Conservation (phyloP, 2,797 vertebrate genomes). For the Karalla daura region DNA sequence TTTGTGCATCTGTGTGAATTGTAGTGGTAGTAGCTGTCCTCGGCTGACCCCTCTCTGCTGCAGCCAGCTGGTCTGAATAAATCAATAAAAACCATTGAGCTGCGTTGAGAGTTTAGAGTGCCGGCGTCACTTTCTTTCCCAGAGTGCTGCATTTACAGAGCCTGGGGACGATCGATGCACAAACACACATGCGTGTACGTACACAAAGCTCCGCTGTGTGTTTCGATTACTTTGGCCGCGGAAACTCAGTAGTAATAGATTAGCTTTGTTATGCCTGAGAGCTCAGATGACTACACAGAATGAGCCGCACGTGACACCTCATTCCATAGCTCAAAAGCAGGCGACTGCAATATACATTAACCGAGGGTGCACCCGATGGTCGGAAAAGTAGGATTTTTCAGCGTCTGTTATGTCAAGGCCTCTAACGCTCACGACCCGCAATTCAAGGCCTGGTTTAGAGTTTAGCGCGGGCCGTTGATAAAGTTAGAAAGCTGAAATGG, state of each 20-base stretch:
- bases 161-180: slow-evolving; percentile 38
- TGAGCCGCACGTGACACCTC: not conserved
- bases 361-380: slow-evolving; percentile 4
- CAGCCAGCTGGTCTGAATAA: slow-evolving; percentile 51
- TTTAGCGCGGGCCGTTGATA: slow-evolving; percentile 52
- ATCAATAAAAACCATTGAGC: slow-evolving; percentile 66
- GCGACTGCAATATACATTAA: slow-evolving; percentile 1
- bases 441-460: slow-evolving; percentile 48
- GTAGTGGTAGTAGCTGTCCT: slow-evolving; percentile 38
- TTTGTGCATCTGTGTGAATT: not conserved
- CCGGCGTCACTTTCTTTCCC: slow-evolving; percentile 60
- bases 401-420: slow-evolving; percentile 13
- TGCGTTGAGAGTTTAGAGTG: slow-evolving; percentile 52
- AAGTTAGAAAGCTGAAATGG: slow-evolving; percentile 62
- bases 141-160: slow-evolving; percentile 47
- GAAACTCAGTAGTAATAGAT: slow-evolving; percentile 25
- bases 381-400: slow-evolving; percentile 3
- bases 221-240: slow-evolving; percentile 14
- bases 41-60: slow-evolving; percentile 44
- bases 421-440: slow-evolving; percentile 2
- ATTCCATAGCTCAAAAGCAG: slow-evolving; percentile 1
- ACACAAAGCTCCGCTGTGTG: not conserved
- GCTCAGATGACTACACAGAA: slow-evolving; percentile 5
- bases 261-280: not conserved
- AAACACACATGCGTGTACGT: not conserved